Evolutionary conservation across 2,797 vertebrate genomes (phyloP).

Genomic region (Helostoma temminkii): DNA sequence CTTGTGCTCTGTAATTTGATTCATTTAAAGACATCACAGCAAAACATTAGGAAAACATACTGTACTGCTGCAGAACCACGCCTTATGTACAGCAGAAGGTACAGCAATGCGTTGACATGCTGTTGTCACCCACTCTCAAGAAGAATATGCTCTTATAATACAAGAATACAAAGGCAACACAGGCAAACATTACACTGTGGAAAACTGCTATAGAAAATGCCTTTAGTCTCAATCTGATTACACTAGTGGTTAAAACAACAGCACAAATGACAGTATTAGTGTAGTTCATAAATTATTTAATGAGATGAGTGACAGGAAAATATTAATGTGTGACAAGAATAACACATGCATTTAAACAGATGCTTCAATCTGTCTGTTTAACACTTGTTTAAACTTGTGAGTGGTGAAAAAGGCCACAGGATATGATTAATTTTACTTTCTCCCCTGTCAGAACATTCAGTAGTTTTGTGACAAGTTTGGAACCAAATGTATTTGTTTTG

Average conservation of each 20-base stretch:
- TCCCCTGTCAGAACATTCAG: not conserved
- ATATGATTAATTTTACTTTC: not conserved
- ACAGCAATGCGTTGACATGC: too few species aligned
- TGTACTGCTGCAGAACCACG: too few species aligned
- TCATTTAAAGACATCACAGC: too few species aligned
- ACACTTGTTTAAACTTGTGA: not conserved
- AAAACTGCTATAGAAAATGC: not conserved
- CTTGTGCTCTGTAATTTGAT: too few species aligned
- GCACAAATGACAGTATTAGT: not conserved
- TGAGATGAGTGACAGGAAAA: not conserved
- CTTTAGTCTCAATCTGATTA: not conserved
- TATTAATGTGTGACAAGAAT: not conserved
- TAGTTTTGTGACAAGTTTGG: not conserved
- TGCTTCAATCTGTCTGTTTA: not conserved
- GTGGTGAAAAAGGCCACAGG: not conserved
- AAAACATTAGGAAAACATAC: too few species aligned
- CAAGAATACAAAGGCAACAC: not conserved
- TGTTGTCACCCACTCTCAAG: too few species aligned
- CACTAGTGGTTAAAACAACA: not conserved
- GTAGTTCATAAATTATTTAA: slow-evolving; percentile 37
- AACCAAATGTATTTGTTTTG: not conserved
- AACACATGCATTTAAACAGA: not conserved
- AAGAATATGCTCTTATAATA: too few species aligned
- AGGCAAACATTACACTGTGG: not conserved
- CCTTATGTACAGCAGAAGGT: too few species aligned